These are phyloP conservation scores for Neodiprion pinetum DNA, from an alignment of 1,140 invertebrate species.

Conservation along the genomic window DNA sequence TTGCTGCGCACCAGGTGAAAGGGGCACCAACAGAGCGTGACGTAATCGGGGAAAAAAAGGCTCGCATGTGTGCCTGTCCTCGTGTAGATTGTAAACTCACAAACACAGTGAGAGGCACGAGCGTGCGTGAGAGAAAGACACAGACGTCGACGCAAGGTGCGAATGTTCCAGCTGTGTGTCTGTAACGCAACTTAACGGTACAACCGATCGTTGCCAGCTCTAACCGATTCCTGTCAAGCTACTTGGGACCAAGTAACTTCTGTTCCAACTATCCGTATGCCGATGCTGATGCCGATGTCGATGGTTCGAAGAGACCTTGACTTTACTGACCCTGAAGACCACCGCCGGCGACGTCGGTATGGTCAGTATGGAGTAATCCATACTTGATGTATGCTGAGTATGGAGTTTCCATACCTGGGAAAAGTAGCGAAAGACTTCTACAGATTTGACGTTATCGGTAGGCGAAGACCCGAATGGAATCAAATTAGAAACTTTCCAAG, in stretches of 20 bases:
- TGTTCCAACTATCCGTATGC: not conserved
- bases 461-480: too few relatives aligned
- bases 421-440: not conserved
- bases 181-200: not conserved
- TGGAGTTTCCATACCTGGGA: not conserved
- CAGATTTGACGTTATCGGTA: too few relatives aligned
- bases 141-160: not conserved
- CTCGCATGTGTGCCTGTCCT: not conserved
- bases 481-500: too few relatives aligned
- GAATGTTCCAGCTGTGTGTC: not conserved
- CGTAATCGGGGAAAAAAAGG: conserved; percentile 40
- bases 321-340: not conserved
- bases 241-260: not conserved
- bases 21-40: conserved; percentile 42
- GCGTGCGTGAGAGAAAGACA: conserved; percentile 26
- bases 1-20: conserved; percentile 46
- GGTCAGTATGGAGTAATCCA: too few relatives aligned
- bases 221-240: not conserved
- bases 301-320: not conserved
- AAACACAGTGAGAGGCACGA: conserved; percentile 5
- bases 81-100: too few relatives aligned
- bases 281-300: not conserved
- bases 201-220: not conserved
- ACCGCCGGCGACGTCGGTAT: too few relatives aligned
- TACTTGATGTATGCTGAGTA: too few relatives aligned